Conservation (phyloP, 2,113 vertebrate species). For the Amazona guildingii region DNA sequence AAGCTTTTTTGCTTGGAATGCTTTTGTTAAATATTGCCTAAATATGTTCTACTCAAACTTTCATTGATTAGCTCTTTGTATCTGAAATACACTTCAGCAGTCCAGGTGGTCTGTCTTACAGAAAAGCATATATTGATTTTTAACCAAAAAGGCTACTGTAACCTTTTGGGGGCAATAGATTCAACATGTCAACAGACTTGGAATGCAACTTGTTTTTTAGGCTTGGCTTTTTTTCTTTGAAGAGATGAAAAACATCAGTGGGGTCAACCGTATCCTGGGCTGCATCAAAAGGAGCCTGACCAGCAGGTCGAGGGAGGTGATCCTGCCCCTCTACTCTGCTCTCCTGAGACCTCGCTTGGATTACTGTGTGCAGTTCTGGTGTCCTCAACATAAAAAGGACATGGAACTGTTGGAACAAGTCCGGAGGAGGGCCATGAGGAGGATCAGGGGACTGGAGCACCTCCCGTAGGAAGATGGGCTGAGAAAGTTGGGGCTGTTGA, state of each 20-base stretch:
- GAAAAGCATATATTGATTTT: background rate
- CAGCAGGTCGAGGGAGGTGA: no score
- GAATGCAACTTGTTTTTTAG: background rate
- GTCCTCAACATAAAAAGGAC: no score
- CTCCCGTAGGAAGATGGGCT: no score
- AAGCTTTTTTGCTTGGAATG: background rate
- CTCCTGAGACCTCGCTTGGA: no score
- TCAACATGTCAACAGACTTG: background rate
- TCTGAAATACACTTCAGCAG: background rate
- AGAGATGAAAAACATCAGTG: background rate
- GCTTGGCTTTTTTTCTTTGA: background rate
- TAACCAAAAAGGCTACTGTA: background rate
- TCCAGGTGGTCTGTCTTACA: background rate
- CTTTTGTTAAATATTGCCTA: background rate
- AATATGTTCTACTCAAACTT: background rate
- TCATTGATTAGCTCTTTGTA: background rate
- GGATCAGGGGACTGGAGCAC: no score
- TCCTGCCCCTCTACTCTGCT: no score
- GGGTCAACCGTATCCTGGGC: background rate
- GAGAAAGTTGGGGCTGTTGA: no score
- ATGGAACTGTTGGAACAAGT: no score
- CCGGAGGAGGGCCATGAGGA: no score
- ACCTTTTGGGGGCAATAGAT: background rate
- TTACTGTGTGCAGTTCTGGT: no score
- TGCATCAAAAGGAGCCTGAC: no score